Conservation (phyloP, 2,113 vertebrate genomes). For the Anguilla rostrata region DNA sequence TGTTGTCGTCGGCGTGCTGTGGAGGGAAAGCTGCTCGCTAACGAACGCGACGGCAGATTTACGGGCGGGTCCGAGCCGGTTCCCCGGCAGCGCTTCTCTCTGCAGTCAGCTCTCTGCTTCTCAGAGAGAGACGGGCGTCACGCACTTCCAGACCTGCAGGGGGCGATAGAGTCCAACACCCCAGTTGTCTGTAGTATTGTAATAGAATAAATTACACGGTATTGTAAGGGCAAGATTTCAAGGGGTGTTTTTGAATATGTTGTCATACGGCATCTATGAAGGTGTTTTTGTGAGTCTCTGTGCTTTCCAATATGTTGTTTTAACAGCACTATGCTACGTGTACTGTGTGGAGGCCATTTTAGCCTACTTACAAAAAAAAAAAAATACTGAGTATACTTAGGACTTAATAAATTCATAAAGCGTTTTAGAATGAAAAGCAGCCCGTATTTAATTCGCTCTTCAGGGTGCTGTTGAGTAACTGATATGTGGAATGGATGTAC, state of each 20-base stretch:
- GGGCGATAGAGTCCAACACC: not conserved
- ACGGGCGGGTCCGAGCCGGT: constrained; percentile 35
- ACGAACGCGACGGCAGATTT: constrained; percentile 37
- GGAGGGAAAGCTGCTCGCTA: constrained; percentile 46
- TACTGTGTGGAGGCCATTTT: no score
- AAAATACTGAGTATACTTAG: not conserved
- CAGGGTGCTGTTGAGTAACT: not conserved
- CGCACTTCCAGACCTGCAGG: not conserved
- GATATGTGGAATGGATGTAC: not conserved
- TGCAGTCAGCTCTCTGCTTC: not conserved
- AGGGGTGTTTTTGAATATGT: no score
- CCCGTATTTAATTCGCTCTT: not conserved
- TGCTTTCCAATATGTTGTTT: no score
- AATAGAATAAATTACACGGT: not conserved
- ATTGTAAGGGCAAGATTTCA: no score
- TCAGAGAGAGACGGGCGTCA: not conserved
- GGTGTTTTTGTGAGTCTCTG: no score
- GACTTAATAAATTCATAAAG: not conserved
- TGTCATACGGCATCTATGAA: no score
- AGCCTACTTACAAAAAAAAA: not conserved
- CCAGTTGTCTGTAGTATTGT: not conserved
- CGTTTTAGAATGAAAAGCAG: not conserved
- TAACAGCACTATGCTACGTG: no score
- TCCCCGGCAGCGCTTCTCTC: constrained; percentile 31
- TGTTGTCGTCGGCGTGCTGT: constrained; percentile 55